Percentiles rank a stretch among this genome's conserved stretches.
These are phyloP conservation scores for Pseudonaja textilis DNA, from an alignment of 2,113 vertebrate genomes.

Conservation along the genomic window DNA sequence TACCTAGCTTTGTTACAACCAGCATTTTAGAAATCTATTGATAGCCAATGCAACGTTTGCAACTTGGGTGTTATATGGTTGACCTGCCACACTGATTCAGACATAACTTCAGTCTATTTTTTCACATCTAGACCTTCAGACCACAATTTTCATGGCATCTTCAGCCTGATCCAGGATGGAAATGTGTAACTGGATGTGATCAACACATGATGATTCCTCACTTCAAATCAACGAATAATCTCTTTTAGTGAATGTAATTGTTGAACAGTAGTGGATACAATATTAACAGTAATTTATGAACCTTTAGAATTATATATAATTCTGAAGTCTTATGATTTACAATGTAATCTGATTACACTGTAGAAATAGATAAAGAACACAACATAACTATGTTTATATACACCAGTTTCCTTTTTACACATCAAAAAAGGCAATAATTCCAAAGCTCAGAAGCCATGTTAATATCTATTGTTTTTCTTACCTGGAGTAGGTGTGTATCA, in stretches of 20 bases:
- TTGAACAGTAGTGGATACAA: background rate
- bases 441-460: background rate
- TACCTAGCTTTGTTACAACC: background rate
- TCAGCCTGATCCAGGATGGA: background rate
- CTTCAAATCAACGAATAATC: background rate
- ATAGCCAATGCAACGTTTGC: background rate
- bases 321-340: background rate
- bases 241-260: background rate
- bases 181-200: background rate
- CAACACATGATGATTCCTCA: background rate
- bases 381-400: background rate
- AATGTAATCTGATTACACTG: background rate
- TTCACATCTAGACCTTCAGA: background rate
- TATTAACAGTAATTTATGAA: background rate
- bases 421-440: background rate
- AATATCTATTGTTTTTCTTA: conserved; percentile 49
- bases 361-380: background rate
- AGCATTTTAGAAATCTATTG: background rate
- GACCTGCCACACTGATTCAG: background rate
- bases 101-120: background rate
- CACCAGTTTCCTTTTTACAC: background rate
- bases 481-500: conserved; percentile 95
- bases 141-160: background rate
- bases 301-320: background rate
- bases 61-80: background rate